phyloP scores from a whole-genome alignment of 1,140 invertebrate genomes.

The Melanaphis sacchari region DNA sequence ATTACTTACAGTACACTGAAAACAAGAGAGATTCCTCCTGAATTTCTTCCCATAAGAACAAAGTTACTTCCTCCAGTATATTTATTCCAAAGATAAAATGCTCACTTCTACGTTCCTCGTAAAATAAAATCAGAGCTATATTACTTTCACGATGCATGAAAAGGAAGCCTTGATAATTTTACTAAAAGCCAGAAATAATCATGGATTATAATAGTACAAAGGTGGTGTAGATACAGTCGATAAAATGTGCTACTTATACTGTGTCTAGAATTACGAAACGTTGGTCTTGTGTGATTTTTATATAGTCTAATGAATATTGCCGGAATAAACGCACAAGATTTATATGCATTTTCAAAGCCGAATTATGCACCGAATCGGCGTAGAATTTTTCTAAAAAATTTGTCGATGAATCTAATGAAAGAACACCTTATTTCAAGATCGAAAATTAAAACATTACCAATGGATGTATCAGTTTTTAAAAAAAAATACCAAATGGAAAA shows the following conservation, averaged over 20 bases:
- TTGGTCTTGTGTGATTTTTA: constrained; percentile 59
- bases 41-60: no score
- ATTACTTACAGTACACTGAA: no score
- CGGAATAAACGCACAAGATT: constrained; percentile 51
- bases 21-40: no score
- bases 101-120: no score
- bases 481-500: constrained; percentile 29
- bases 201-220: constrained; percentile 60
- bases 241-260: constrained; percentile 55
- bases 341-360: constrained; percentile 37
- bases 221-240: constrained; percentile 45
- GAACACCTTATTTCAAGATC: not conserved
- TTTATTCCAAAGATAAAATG: no score
- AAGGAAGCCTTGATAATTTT: not conserved
- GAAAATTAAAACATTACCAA: constrained; percentile 22
- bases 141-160: no score
- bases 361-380: constrained; percentile 1
- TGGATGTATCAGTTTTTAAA: not conserved
- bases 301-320: constrained; percentile 48
- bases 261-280: constrained; percentile 42
- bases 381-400: constrained; percentile 26
- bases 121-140: no score
- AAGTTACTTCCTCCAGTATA: no score
- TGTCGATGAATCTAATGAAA: constrained; percentile 12
- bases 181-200: constrained; percentile 59